Evolutionary conservation across 2,113 vertebrate genomes (phyloP).

Genomic region (Butastur rufipennis): DNA sequence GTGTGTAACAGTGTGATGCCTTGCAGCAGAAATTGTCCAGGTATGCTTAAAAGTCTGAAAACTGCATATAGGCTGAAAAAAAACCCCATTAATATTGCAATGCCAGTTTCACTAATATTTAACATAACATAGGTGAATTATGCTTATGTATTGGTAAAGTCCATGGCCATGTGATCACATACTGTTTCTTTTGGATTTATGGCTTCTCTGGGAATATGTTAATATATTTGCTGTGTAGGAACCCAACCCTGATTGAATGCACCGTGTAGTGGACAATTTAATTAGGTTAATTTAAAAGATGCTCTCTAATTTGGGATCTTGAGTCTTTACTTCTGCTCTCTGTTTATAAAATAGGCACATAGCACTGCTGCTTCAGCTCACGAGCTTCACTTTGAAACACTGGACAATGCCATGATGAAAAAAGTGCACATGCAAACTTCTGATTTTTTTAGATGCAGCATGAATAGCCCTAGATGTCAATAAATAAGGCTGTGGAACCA

Average conservation of each 20-base stretch:
- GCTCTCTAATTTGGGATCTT: background rate
- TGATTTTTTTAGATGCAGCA: background rate
- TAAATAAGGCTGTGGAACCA: background rate
- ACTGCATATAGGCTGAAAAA: background rate
- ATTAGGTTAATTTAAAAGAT: background rate
- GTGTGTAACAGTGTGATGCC: background rate
- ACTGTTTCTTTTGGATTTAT: background rate
- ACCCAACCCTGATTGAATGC: background rate
- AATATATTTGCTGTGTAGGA: background rate
- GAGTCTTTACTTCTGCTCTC: background rate
- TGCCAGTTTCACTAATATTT: background rate
- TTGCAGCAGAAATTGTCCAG: background rate
- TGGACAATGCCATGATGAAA: background rate
- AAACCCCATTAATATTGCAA: background rate
- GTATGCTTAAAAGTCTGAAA: background rate
- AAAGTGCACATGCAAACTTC: background rate
- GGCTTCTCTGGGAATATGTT: background rate
- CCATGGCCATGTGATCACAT: background rate
- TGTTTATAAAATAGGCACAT: background rate
- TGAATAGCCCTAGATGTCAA: background rate
- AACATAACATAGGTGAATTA: background rate
- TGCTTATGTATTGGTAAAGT: background rate
- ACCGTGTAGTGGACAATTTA: background rate
- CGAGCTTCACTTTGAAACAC: background rate
- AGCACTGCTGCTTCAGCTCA: background rate